Evolutionary conservation across 2,113 vertebrate species (phyloP).

Genomic region (Pachypanchax playfairii): DNA sequence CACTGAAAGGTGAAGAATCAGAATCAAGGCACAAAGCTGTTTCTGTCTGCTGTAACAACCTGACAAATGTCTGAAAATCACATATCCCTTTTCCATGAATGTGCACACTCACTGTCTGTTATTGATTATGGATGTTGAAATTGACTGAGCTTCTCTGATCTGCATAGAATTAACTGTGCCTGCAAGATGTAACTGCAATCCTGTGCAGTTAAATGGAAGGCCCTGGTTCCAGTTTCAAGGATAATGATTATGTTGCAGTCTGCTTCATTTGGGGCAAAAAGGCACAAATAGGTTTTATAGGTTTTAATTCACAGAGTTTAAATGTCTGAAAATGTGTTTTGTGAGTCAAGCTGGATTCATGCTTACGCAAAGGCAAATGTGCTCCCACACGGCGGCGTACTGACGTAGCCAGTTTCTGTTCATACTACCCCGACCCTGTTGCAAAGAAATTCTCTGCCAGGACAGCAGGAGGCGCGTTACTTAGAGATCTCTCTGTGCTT

Average conservation of each 20-base stretch:
- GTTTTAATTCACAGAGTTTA: neutral
- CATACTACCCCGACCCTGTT: too few relatives aligned
- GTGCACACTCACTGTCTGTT: slow-evolving; percentile 29
- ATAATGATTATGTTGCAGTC: neutral
- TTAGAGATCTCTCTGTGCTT: too few relatives aligned
- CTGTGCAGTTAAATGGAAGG: neutral
- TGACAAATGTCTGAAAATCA: slow-evolving; percentile 12
- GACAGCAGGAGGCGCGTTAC: too few relatives aligned
- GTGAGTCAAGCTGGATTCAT: too few relatives aligned
- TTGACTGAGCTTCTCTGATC: slow-evolving; percentile 32
- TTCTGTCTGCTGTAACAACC: slow-evolving; percentile 12
- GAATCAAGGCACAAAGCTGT: slow-evolving; percentile 23
- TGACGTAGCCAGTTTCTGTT: too few relatives aligned
- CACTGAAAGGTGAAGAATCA: slow-evolving; percentile 44
- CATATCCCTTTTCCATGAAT: slow-evolving; percentile 41
- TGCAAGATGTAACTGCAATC: neutral
- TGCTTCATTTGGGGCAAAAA: neutral
- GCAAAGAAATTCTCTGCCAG: too few relatives aligned
- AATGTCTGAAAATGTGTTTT: neutral
- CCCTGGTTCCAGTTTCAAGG: slow-evolving; percentile 24
- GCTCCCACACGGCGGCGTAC: too few relatives aligned
- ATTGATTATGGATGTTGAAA: slow-evolving; percentile 66
- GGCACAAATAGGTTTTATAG: neutral
- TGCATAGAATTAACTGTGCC: slow-evolving; percentile 34
- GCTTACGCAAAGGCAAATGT: too few relatives aligned